phyloP scores from a whole-genome alignment of 2,888 invertebrate genomes.

The Theristus sp. region DNA sequence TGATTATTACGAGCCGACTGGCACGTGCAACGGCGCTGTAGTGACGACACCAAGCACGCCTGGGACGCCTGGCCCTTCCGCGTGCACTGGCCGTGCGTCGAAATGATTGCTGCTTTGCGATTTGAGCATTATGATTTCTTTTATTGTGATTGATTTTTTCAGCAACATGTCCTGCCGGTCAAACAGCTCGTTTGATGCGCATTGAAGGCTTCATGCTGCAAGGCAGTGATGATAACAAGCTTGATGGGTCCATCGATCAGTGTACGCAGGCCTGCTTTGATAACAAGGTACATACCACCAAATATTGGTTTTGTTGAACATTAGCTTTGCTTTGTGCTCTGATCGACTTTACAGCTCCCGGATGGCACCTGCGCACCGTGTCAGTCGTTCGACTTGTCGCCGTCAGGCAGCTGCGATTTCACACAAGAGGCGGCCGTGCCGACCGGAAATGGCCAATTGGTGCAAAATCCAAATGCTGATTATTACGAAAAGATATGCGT shows the following conservation, averaged over 20 bases:
- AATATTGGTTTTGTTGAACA: neutral
- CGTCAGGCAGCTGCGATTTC: slow-evolving; percentile 7
- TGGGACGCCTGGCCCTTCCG: neutral
- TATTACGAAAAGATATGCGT: slow-evolving; percentile 27
- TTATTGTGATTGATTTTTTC: neutral
- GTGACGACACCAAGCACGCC: neutral
- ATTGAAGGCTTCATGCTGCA: slow-evolving; percentile 23
- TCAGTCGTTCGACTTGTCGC: slow-evolving; percentile 19
- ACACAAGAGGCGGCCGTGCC: slow-evolving; percentile 23
- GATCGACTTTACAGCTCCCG: neutral
- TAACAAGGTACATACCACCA: slow-evolving; percentile 11
- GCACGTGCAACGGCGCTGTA: neutral
- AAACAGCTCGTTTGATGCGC: slow-evolving; percentile 15
- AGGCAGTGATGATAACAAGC: slow-evolving; percentile 11
- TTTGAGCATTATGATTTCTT: too few species aligned
- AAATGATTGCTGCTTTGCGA: too few species aligned
- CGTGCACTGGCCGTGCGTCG: too few species aligned
- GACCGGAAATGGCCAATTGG: slow-evolving; percentile 26
- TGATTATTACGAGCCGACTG: slow-evolving; percentile 9
- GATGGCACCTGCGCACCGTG: neutral
- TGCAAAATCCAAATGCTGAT: slow-evolving; percentile 15
- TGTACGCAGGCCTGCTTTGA: slow-evolving; percentile 14
- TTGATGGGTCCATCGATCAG: neutral
- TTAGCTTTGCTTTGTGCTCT: neutral
- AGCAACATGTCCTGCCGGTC: slow-evolving; percentile 5